Evolutionary conservation across 92 coral and sea anemone species (phyloP).

Genomic region (Montipora capitata): DNA sequence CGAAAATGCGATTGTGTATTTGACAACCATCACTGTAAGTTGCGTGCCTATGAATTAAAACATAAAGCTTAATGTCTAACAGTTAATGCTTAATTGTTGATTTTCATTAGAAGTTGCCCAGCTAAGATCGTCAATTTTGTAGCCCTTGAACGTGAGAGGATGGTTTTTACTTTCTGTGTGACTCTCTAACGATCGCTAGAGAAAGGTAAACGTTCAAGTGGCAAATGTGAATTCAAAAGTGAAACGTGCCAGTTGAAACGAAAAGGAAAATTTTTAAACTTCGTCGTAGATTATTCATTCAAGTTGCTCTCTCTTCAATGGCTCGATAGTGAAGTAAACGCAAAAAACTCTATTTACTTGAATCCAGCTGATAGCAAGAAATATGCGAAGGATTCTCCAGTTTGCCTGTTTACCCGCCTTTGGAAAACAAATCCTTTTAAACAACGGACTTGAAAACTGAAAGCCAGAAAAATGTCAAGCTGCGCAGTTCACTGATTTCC

Average conservation of each 20-base stretch:
- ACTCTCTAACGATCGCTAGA: background rate
- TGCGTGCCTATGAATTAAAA: slow-evolving; percentile 10
- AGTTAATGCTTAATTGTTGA: slow-evolving; percentile 52
- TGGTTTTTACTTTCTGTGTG: background rate
- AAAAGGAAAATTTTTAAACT: background rate
- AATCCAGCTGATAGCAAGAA: slow-evolving; percentile 14
- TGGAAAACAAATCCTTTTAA: slow-evolving; percentile 19
- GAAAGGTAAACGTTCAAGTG: background rate
- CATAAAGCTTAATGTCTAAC: background rate
- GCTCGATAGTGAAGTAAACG: slow-evolving; percentile 9
- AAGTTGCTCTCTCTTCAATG: background rate
- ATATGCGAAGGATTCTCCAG: background rate
- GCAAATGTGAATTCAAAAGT: background rate
- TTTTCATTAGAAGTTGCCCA: slow-evolving; percentile 46
- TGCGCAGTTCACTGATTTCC: background rate
- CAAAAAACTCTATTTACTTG: background rate
- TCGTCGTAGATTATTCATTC: background rate
- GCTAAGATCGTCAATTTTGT: slow-evolving; percentile 61
- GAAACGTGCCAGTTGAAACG: background rate
- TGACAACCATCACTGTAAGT: background rate
- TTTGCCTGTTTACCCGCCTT: slow-evolving; percentile 37
- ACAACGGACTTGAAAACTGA: background rate
- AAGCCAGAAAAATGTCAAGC: background rate
- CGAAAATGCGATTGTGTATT: background rate
- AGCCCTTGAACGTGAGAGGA: background rate